Percentiles rank a stretch among this genome's conserved stretches.
Conservation (phyloP, 2,797 vertebrate species). For the Rhinophrynus dorsalis region DNA sequence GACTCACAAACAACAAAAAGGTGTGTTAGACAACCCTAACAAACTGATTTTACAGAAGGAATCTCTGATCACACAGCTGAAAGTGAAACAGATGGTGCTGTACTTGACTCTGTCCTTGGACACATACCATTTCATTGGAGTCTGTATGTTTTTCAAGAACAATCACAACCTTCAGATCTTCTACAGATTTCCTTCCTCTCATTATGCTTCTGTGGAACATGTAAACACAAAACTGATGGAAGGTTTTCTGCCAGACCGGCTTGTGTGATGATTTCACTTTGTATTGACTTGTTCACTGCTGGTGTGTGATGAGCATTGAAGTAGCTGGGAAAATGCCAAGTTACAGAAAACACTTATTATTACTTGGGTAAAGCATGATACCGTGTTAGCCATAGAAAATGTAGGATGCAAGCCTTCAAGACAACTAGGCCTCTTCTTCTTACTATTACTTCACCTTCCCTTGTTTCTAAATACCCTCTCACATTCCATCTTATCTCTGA, state of each 20-base stretch:
- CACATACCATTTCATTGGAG: slow-evolving; percentile 41
- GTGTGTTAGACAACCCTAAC: too few species aligned
- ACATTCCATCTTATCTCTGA: too few species aligned
- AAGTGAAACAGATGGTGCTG: slow-evolving; percentile 44
- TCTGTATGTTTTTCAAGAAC: slow-evolving; percentile 58
- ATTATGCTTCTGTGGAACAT: slow-evolving; percentile 64
- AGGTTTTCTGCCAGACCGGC: slow-evolving; percentile 41
- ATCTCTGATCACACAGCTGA: neutral
- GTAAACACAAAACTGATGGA: slow-evolving; percentile 58
- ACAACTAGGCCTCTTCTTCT: too few species aligned
- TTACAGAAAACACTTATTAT: too few species aligned
- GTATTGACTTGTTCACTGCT: neutral
- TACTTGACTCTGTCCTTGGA: slow-evolving; percentile 59
- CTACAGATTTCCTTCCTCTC: slow-evolving; percentile 72
- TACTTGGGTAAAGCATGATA: too few species aligned
- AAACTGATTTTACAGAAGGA: neutral
- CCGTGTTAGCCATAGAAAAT: too few species aligned
- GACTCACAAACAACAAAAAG: too few species aligned
- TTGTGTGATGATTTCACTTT: neutral
- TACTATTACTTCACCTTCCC: too few species aligned
- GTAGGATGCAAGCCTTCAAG: too few species aligned
- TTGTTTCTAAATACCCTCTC: too few species aligned
- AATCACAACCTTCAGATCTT: slow-evolving; percentile 69
- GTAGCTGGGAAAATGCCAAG: too few species aligned
- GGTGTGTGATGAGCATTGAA: neutral